These are phyloP conservation scores for Drosophila diplacantha DNA, from an alignment of 2,888 invertebrate species.

Conservation along the genomic window DNA sequence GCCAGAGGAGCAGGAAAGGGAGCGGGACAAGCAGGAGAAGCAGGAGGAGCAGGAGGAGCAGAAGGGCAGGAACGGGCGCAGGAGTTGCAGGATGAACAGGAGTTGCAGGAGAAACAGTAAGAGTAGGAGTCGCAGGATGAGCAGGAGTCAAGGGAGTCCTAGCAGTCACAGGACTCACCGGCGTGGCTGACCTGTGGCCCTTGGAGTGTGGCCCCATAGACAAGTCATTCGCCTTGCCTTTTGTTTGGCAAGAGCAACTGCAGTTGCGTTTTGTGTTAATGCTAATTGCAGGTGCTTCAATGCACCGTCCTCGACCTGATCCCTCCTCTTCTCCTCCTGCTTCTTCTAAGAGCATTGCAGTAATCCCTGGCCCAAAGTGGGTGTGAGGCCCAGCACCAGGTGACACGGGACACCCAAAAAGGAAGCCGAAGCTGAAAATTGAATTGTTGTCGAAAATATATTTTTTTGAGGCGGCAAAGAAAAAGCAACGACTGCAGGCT, in stretches of 20 bases:
- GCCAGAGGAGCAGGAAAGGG: conserved; percentile 22
- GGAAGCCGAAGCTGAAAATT: conserved; percentile 20
- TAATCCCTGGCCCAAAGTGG: background rate
- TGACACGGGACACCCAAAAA: background rate
- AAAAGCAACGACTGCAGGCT: conserved; percentile 25
- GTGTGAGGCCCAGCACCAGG: background rate
- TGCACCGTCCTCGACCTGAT: background rate
- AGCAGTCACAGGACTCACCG: background rate
- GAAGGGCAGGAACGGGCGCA: background rate
- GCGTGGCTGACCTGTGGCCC: conserved; percentile 3
- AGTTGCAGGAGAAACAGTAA: background rate
- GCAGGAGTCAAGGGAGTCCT: background rate
- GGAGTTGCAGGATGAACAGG: background rate
- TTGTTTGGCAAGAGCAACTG: conserved; percentile 57
- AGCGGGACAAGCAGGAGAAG: background rate
- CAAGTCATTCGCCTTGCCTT: conserved; percentile 63
- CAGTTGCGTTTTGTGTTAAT: conserved; percentile 56
- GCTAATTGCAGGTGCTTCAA: conserved; percentile 55
- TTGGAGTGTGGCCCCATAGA: conserved; percentile 56
- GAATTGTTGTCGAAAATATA: conserved; percentile 34
- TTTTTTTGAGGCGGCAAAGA: conserved; percentile 26
- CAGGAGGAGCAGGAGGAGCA: background rate
- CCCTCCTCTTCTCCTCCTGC: background rate
- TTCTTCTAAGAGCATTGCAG: conserved; percentile 57
- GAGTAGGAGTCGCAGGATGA: background rate